Evolutionary conservation across 1,140 invertebrate species (phyloP), one percentile per base, ranked within the genome.

Genomic region (Zaprionus inermis): DNA sequence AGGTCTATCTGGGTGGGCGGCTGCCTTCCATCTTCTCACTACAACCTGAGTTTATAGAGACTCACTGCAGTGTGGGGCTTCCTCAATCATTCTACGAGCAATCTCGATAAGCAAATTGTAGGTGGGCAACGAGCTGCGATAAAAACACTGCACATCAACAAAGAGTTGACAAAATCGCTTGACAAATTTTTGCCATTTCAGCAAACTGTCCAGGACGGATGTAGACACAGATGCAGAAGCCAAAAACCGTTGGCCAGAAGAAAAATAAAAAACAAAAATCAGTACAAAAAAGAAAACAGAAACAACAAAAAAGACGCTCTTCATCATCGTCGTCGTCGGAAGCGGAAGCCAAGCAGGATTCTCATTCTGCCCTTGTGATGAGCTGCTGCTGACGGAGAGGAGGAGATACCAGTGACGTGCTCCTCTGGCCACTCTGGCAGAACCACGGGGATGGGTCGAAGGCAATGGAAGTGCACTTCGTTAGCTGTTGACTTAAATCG

Each of bases 401-500:
- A 32, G 30, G 30, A 32, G 24, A 32, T 38, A 18, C 54, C 16
- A 30, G 4, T 41, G 63, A 32, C 58, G 11, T 46, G 18, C 34
- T 41, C 32, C 22, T 18, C 51, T 51, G 61, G 63, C 63, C 63
- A 58, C 44, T 46, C 77, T 32, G 34, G 24, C n/a, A 34, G 52
- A 32, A 44, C 18, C 10, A 18, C 20, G 36, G 6, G 63, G 18
- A 9, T 9, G 10, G n/a, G n/a, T 0, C n/a, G n/a, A 60, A 41
- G 36, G 24, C 46, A 52, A 30, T 38, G 46, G 67, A 14, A 70
- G 44, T 63, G 55, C 67, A 70, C 28, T 69, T 71, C 66, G 66
- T 58, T 79, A 44, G 49, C 80, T 89, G 84, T 89, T 89, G 84
- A 89, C 84, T 89, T 89, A 89, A 89, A 89, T 81, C 84, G 84